Evolutionary conservation across 2,888 invertebrate genomes (phyloP).

Genomic region (Orthosia incerta): DNA sequence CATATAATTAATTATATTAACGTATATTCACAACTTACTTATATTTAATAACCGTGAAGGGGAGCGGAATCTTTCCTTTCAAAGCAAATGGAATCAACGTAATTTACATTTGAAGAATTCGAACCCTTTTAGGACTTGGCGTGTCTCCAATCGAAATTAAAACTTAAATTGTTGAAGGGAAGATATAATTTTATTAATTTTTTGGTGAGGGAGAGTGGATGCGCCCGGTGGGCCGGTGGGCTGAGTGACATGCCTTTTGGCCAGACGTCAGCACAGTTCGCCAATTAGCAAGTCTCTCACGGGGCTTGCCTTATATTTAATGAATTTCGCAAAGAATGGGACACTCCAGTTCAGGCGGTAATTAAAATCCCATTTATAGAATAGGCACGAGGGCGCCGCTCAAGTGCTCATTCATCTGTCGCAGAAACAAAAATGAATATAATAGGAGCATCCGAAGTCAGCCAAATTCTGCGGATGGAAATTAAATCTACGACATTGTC

Average conservation of each 20-base stretch:
- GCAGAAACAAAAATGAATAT: conserved; percentile 64
- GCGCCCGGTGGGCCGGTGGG: conserved; percentile 58
- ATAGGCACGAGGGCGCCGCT: conserved; percentile 66
- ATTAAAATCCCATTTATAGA: conserved; percentile 80
- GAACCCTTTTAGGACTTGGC: conserved; percentile 70
- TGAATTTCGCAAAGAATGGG: conserved; percentile 78
- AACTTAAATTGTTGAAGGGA: conserved; percentile 73
- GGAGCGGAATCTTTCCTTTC: conserved; percentile 61
- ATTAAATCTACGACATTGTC: conserved; percentile 30
- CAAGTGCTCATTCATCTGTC: conserved; percentile 63
- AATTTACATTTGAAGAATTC: conserved; percentile 72
- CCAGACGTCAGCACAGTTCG: conserved; percentile 73
- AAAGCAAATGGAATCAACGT: conserved; percentile 72
- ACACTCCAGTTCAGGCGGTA: conserved; percentile 72
- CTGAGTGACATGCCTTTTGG: conserved; percentile 75
- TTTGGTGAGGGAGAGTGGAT: conserved; percentile 59
- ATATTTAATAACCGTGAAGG: conserved; percentile 34
- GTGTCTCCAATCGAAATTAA: conserved; percentile 67
- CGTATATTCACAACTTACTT: conserved; percentile 33
- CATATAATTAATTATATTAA: conserved; percentile 37
- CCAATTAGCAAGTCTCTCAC: conserved; percentile 76
- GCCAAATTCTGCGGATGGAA: conserved; percentile 29
- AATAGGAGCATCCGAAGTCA: conserved; percentile 46
- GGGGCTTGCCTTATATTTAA: conserved; percentile 72
- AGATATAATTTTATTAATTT: conserved; percentile 76